phyloP scores from a whole-genome alignment of 2,113 vertebrate species.

The Leucosticte australis region DNA sequence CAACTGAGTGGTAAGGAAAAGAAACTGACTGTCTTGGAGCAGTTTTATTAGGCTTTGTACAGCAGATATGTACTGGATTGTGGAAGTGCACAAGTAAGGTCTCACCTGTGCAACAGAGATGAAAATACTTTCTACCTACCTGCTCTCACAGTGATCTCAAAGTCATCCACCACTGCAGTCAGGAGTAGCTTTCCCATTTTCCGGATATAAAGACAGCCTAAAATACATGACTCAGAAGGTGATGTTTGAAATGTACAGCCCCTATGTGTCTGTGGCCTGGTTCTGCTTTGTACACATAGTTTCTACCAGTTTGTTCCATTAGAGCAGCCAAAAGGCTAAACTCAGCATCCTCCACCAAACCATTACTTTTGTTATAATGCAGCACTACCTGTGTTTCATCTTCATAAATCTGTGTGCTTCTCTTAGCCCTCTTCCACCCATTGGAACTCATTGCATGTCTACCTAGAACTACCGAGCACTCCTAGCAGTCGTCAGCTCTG shows the following conservation, averaged over 20 bases:
- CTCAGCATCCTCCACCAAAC: not conserved
- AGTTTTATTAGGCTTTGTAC: not conserved
- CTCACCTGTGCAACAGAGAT: not conserved
- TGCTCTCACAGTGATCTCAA: not conserved
- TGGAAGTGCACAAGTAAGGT: not conserved
- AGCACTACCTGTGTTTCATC: not conserved
- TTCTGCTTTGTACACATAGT: not conserved
- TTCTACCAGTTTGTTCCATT: not conserved
- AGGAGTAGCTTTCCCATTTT: not conserved
- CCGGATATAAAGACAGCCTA: not conserved
- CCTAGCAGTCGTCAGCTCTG: not conserved
- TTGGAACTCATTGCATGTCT: not conserved
- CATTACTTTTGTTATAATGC: not conserved
- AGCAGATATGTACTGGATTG: not conserved
- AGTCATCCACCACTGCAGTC: not conserved
- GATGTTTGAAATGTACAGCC: not conserved
- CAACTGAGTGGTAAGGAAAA: not conserved
- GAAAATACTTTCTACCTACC: not conserved
- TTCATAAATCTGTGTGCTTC: not conserved
- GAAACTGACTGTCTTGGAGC: not conserved
- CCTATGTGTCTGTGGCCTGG: fast-evolving
- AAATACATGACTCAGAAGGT: not conserved
- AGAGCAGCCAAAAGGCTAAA: not conserved
- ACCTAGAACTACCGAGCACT: not conserved
- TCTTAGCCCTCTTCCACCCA: not conserved